Conservation (phyloP, 2,888 invertebrate genomes). For the Noctua janthe region DNA sequence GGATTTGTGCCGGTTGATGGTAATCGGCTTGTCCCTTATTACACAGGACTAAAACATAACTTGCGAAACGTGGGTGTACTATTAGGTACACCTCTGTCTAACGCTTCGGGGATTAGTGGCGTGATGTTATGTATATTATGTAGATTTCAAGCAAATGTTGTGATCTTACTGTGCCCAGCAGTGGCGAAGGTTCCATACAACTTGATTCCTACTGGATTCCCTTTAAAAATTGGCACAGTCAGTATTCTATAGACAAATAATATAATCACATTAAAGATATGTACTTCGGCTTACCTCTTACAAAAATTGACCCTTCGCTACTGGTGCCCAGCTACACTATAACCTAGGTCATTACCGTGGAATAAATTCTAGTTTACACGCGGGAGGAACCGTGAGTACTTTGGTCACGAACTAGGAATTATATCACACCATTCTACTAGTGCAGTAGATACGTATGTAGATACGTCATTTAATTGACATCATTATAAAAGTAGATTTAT, state of each 20-base stretch:
- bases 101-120: neutral
- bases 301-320: too few relatives aligned
- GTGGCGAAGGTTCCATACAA: too few relatives aligned
- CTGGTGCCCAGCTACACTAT: neutral
- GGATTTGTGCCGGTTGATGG: neutral
- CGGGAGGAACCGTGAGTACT: neutral
- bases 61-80: neutral
- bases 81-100: neutral
- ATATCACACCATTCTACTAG: neutral
- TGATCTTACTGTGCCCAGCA: too few relatives aligned
- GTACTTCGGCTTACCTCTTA: too few relatives aligned
- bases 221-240: too few relatives aligned
- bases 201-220: too few relatives aligned
- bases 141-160: neutral
- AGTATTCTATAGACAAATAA: too few relatives aligned
- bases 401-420: neutral
- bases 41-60: neutral
- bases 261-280: too few relatives aligned
- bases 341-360: neutral
- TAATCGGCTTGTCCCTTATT: neutral
- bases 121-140: neutral
- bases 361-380: neutral
- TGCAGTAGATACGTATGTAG: neutral
- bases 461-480: slow-evolving; percentile 18
- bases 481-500: slow-evolving; percentile 3